Evolutionary conservation across 2,888 invertebrate species (phyloP).

Genomic region (Polyommatus icarus): DNA sequence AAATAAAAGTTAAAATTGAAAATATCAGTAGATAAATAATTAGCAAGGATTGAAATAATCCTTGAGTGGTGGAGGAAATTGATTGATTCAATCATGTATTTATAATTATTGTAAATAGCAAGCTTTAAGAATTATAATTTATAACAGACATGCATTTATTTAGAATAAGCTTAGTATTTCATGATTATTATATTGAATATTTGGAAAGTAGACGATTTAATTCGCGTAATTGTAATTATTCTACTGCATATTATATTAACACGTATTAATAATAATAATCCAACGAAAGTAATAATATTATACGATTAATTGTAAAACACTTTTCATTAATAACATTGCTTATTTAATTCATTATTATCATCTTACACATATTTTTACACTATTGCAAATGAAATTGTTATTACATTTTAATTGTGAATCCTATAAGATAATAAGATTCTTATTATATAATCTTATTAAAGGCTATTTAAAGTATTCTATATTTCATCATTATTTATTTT

Average conservation of each 20-base stretch:
- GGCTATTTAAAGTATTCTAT: too few species aligned
- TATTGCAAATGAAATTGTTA: background rate
- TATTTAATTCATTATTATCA: background rate
- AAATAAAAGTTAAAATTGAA: slow-evolving; percentile 7
- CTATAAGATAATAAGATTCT: too few species aligned
- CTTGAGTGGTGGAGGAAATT: background rate
- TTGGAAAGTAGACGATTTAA: background rate
- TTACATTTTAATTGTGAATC: background rate
- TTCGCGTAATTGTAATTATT: background rate
- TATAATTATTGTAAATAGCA: background rate
- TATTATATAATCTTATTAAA: too few species aligned
- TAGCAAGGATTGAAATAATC: background rate
- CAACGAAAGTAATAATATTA: background rate
- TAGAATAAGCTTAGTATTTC: background rate
- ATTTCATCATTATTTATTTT: background rate
- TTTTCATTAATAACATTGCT: background rate
- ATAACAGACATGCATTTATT: slow-evolving; percentile 9
- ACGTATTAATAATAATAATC: background rate
- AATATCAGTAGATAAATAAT: slow-evolving; percentile 9
- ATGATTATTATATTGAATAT: background rate
- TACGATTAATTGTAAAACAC: background rate
- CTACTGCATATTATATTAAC: background rate
- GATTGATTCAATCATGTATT: background rate
- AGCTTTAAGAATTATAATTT: background rate
- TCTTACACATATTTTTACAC: background rate